A percentile compares a stretch with the other conserved stretches of the same genome.
Conservation (phyloP, 1,140 invertebrate genomes). For the Charaxes varanes region DNA sequence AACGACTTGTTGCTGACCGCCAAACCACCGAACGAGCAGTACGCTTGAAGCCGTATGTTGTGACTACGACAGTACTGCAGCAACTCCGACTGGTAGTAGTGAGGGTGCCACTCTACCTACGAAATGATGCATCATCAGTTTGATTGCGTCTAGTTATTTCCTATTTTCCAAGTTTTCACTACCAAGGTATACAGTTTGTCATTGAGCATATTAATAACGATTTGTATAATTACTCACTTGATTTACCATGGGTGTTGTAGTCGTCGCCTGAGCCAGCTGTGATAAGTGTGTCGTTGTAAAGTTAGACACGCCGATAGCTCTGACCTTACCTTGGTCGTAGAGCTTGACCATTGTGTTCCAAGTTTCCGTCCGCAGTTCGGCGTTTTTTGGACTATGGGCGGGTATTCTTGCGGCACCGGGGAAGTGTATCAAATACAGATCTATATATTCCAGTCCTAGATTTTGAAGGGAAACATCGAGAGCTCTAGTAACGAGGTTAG, state of each 20-base stretch:
- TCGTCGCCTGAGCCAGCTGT: conserved; percentile 77
- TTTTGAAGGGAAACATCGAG: conserved; percentile 79
- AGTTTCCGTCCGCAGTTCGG: conserved; percentile 74
- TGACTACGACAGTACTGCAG: conserved; percentile 78
- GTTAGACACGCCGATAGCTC: conserved; percentile 90
- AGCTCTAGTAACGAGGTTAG: conserved; percentile 72
- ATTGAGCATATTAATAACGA: not conserved
- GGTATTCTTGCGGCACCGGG: conserved; percentile 78
- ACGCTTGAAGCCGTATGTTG: conserved; percentile 85
- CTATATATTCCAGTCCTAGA: conserved; percentile 82
- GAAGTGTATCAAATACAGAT: conserved; percentile 92
- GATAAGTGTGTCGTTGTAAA: conserved; percentile 83
- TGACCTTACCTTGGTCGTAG: conserved; percentile 77
- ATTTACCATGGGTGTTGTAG: conserved; percentile 82
- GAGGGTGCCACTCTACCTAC: conserved; percentile 88
- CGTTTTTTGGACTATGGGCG: conserved; percentile 74
- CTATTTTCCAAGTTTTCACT: not conserved
- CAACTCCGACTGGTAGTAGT: conserved; percentile 80
- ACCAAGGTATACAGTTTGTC: not conserved
- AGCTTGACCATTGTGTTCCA: conserved; percentile 82
- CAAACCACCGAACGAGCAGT: conserved; percentile 83
- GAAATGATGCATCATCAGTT: conserved; percentile 16
- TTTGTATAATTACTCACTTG: conserved; percentile 76
- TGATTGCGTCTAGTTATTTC: conserved; percentile 5
- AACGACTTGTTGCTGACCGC: conserved; percentile 72